These are phyloP conservation scores for Drosophila punjabiensis DNA, from an alignment of 1,140 invertebrate genomes.

Conservation along the genomic window DNA sequence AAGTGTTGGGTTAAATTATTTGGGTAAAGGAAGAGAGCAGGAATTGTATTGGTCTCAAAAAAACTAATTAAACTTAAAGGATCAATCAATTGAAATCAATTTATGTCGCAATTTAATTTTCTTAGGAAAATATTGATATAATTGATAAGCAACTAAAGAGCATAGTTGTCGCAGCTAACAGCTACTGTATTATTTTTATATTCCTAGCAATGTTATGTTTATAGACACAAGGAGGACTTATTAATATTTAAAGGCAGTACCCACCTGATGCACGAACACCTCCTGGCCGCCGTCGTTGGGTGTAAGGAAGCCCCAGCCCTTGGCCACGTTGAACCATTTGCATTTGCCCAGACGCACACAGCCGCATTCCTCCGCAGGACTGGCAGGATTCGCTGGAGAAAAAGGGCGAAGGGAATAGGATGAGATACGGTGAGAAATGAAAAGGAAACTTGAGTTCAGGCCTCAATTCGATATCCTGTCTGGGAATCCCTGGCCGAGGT, in stretches of 20 bases:
- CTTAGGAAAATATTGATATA: not conserved
- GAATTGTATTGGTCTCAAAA: not conserved
- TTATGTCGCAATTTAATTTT: not conserved
- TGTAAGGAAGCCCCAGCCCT: slow-evolving; percentile 96
- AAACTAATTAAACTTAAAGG: not conserved
- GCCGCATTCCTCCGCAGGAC: slow-evolving; percentile 68
- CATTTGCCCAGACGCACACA: slow-evolving; percentile 90
- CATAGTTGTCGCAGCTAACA: not conserved
- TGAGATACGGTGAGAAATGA: not conserved
- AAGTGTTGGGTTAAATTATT: not conserved
- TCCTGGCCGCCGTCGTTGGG: slow-evolving; percentile 94
- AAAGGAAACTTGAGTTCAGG: slow-evolving; percentile 26
- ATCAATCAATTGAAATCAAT: not conserved
- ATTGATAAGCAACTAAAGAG: not conserved
- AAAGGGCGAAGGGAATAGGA: not conserved
- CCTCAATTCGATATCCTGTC: slow-evolving; percentile 63
- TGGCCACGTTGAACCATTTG: slow-evolving; percentile 97
- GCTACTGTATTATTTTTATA: not conserved
- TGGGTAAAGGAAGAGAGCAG: not conserved
- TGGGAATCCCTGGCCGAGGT: slow-evolving; percentile 30
- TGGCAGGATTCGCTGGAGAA: slow-evolving; percentile 21
- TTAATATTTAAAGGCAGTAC: slow-evolving; percentile 6
- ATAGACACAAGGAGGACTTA: not conserved
- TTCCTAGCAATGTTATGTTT: not conserved
- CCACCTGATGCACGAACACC: slow-evolving; percentile 96